A percentile compares a stretch with the other conserved stretches of the same genome.
phyloP scores from a whole-genome alignment of 2,113 vertebrate genomes.

The Caranx ignobilis region DNA sequence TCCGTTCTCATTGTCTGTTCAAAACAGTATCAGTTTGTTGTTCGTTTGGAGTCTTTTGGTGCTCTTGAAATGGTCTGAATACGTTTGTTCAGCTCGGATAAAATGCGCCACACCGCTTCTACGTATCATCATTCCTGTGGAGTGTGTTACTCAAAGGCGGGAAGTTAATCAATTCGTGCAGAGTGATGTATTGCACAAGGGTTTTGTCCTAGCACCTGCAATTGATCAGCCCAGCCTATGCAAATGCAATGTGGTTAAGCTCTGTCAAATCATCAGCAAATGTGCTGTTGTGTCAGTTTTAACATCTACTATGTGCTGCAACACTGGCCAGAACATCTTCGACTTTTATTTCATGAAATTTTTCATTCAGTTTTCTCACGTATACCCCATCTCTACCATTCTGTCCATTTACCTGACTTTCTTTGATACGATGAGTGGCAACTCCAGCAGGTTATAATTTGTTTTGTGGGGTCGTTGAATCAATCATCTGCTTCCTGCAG shows the following conservation, averaged over 20 bases:
- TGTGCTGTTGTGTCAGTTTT: constrained; percentile 1
- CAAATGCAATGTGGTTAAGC: constrained; percentile 13
- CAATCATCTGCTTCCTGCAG: constrained; percentile 68
- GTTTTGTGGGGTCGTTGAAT: constrained; percentile 69
- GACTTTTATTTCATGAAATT: not conserved
- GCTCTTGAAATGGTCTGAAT: not conserved
- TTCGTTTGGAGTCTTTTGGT: not conserved
- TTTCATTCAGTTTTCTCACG: not conserved
- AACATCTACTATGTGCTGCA: constrained; percentile 6
- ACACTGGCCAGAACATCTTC: not conserved
- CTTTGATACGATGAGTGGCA: constrained; percentile 58
- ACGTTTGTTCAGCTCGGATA: not conserved
- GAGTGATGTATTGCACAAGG: constrained; percentile 14
- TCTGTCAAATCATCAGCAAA: constrained; percentile 4
- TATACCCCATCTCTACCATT: not conserved
- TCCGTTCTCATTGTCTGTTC: not conserved
- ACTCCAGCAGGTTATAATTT: constrained; percentile 66
- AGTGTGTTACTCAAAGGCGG: constrained; percentile 8
- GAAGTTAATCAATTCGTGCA: constrained; percentile 31
- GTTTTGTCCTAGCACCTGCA: constrained; percentile 24
- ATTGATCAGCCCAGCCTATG: constrained; percentile 22
- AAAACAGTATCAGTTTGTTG: not conserved
- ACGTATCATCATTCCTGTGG: not conserved
- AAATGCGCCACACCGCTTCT: not conserved
- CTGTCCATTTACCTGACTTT: constrained; percentile 27